Conservation (phyloP, 2,113 vertebrate species). For the Monopterus albus region DNA sequence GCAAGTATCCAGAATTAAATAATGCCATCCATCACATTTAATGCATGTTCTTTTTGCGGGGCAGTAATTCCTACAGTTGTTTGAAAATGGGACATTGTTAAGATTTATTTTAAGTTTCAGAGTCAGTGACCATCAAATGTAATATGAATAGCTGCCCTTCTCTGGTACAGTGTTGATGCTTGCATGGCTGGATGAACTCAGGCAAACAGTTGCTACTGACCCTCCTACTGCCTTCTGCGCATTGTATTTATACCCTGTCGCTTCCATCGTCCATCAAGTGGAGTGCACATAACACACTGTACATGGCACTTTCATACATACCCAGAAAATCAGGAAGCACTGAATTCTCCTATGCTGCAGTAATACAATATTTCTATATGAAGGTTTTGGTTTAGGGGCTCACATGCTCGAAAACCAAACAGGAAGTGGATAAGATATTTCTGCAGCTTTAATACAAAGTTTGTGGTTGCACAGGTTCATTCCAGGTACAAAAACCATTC, state of each 20-base stretch:
- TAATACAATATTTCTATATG: too few species aligned
- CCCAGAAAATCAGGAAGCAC: neutral
- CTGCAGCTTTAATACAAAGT: too few species aligned
- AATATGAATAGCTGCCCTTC: neutral
- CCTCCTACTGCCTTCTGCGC: neutral
- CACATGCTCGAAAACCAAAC: too few species aligned
- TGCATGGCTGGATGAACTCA: slow-evolving; percentile 1
- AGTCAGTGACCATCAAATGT: slow-evolving; percentile 14
- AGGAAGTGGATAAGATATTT: too few species aligned
- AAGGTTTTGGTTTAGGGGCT: too few species aligned
- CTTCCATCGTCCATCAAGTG: neutral
- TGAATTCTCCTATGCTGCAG: neutral
- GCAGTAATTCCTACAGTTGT: slow-evolving; percentile 18
- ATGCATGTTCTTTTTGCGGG: slow-evolving; percentile 51
- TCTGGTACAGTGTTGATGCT: slow-evolving; percentile 23
- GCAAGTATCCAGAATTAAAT: slow-evolving; percentile 75
- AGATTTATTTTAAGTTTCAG: slow-evolving; percentile 25
- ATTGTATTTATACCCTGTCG: neutral
- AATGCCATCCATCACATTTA: slow-evolving; percentile 68
- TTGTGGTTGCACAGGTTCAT: too few species aligned
- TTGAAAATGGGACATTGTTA: slow-evolving; percentile 8
- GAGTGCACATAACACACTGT: neutral
- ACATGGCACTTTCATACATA: neutral
- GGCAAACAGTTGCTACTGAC: neutral
- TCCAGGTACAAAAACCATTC: too few species aligned